Base-by-base conservation (phyloP, 2,797 vertebrate genomes). In the Pipistrellus kuhlii region DNA sequence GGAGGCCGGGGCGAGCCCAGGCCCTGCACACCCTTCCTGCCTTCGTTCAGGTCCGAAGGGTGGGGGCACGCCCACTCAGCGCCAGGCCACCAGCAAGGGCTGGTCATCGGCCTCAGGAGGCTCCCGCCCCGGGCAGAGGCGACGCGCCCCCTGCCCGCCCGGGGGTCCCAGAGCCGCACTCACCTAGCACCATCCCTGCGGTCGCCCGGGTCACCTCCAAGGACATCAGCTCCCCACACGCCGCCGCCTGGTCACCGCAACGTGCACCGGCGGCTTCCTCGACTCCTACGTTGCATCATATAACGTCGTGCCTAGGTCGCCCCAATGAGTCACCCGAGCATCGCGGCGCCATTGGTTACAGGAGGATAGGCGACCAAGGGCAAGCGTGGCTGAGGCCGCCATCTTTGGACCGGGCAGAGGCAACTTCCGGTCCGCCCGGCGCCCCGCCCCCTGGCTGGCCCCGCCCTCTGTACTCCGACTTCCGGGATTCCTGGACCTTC, bases 181-280 rank as follows among this genome's bases (percentile, higher is more conserved):
- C 89, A 98, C 97, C 97, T 8, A 98, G 94, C 10, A 96, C 95
- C 85, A 98, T 97, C 62, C 27, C 89, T 4, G 95, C 91, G 1
- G 97, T 59, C 21, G 68, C 82, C n/a, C 84, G 64, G 46, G 66
- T 92, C 87, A 97, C 96, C 46, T 97, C 96, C 90, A 97, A 96
- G 51, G 96, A 91, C 97, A 97, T 94, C 6, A 1, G 0, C 80
- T 64, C 0, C 44, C 48, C 8, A 23, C 21, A 21, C 55, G 13
- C 78, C 0, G 7, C 78, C 5, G 20, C 25, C 72, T 4, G 0
- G 2, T 8, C 57, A 77, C 73, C 18, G 5, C 77, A 88, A 27
- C 30, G 48, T 38, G 83, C 85, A n/a, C 66, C 12, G 0, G 48
- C 5, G 1, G 13, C 30, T 62, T 72, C 55, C 81, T 55, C 3